These are phyloP conservation scores for Pardosa pseudoannulata DNA, from an alignment of 2,888 invertebrate genomes.

Conservation along the genomic window DNA sequence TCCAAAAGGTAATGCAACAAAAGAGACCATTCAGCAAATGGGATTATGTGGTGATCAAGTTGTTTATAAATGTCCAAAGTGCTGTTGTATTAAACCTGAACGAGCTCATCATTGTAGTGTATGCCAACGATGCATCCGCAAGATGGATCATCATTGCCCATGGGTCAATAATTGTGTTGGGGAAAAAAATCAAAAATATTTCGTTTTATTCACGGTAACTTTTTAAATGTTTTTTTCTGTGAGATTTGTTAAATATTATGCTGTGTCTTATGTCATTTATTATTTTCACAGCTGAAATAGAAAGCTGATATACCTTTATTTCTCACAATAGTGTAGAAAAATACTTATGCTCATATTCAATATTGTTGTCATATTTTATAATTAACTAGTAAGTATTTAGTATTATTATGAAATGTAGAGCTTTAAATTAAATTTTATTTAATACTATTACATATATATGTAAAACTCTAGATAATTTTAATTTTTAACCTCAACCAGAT, in stretches of 20 bases:
- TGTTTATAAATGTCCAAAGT: constrained; percentile 96
- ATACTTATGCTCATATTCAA: no score
- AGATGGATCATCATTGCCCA: constrained; percentile 88
- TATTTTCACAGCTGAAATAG: no score
- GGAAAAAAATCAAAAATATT: constrained; percentile 99
- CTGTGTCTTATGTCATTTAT: no score
- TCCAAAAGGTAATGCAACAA: constrained; percentile 95
- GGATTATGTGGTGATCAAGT: constrained; percentile 93
- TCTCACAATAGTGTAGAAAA: neutral
- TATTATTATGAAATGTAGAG: no score
- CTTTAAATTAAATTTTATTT: no score
- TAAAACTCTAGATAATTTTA: no score
- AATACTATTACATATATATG: no score
- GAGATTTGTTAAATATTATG: no score
- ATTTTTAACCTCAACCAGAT: no score
- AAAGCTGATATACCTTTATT: no score
- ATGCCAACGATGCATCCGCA: constrained; percentile 89
- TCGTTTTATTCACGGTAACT: constrained; percentile 97
- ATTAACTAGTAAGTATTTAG: no score
- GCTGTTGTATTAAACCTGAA: constrained; percentile 96
- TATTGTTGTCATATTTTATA: no score
- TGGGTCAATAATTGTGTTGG: constrained; percentile 99
- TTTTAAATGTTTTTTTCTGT: neutral
- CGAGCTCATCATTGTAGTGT: constrained; percentile 97
- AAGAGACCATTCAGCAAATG: constrained; percentile 95